Percentiles rank a stretch among this genome's conserved stretches.
Evolutionary conservation across 2,797 vertebrate genomes (phyloP).

Genomic region (Okamejei kenojei): DNA sequence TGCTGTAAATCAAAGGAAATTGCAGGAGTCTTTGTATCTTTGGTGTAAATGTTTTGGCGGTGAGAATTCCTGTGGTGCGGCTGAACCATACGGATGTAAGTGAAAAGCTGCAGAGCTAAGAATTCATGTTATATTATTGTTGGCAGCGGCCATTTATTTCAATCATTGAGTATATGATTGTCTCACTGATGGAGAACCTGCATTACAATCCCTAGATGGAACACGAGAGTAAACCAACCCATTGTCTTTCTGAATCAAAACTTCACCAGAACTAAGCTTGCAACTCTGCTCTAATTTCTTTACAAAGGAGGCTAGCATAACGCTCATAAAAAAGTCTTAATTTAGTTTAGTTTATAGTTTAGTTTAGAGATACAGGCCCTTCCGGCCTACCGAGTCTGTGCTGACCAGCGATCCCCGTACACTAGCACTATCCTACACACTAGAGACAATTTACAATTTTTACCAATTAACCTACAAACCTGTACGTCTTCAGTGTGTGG

Average conservation of each 20-base stretch:
- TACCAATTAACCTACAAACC: no score
- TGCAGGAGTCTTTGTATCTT: not conserved
- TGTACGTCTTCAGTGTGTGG: no score
- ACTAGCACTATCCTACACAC: no score
- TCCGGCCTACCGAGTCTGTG: no score
- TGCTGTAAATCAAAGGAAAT: not conserved
- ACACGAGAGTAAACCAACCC: not conserved
- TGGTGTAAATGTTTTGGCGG: slow-evolving; percentile 8
- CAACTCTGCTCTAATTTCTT: not conserved
- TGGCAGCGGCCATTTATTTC: not conserved
- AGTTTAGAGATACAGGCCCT: no score
- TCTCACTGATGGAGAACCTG: not conserved
- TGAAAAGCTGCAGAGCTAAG: not conserved
- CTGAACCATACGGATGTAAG: not conserved
- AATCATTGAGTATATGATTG: not conserved
- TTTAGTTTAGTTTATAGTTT: no score
- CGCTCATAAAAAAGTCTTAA: not conserved
- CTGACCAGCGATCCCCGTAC: no score
- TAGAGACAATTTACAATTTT: no score
- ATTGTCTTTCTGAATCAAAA: not conserved
- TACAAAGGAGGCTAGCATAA: not conserved
- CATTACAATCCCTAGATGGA: not conserved
- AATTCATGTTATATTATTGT: not conserved
- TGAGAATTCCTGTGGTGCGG: not conserved
- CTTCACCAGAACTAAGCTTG: not conserved